Conservation (phyloP, 1,140 invertebrate genomes). For the Argopecten irradians region DNA sequence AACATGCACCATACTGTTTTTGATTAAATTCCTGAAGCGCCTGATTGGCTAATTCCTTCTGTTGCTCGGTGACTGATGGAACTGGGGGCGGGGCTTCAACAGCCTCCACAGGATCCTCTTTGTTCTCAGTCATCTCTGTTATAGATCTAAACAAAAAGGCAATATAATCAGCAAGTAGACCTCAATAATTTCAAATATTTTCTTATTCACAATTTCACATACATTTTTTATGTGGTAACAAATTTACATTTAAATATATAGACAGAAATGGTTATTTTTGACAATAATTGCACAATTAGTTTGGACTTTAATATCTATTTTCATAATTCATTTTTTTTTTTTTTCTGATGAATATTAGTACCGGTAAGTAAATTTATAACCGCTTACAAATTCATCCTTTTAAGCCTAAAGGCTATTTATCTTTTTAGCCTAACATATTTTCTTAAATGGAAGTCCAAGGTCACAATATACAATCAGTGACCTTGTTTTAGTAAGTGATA, state of each 20-base stretch:
- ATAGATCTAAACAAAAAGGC: not conserved
- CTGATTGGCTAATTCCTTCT: constrained; percentile 80
- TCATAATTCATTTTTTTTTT: too few relatives aligned
- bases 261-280: not conserved
- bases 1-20: constrained; percentile 80
- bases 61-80: constrained; percentile 78
- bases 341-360: too few relatives aligned
- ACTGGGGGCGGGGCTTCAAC: constrained; percentile 51
- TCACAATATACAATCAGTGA: too few relatives aligned
- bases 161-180: not conserved
- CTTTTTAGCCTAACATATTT: too few relatives aligned
- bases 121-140: constrained; percentile 46
- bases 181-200: not conserved
- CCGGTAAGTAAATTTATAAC: too few relatives aligned
- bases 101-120: constrained; percentile 36
- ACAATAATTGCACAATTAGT: too few relatives aligned
- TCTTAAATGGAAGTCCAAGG: too few relatives aligned
- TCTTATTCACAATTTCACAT: not conserved
- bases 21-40: constrained; percentile 81
- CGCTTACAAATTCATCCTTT: too few relatives aligned
- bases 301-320: too few relatives aligned
- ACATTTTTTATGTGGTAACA: not conserved
- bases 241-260: not conserved
- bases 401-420: too few relatives aligned
- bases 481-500: too few relatives aligned